These are phyloP conservation scores for Netelia inedita DNA, from an alignment of 2,888 invertebrate species.

Conservation along the genomic window DNA sequence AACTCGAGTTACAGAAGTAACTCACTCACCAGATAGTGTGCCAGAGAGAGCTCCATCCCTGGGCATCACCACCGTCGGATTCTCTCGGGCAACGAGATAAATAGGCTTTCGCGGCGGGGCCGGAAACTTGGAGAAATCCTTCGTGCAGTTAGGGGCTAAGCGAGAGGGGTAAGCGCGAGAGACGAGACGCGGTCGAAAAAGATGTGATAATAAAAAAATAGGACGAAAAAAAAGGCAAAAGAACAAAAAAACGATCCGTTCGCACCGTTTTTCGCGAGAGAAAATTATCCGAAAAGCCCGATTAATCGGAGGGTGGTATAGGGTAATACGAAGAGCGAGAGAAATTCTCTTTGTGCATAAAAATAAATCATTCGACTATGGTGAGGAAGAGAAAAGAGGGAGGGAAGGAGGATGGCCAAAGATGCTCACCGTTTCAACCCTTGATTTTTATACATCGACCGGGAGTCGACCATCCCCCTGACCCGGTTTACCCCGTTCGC, in stretches of 20 bases:
- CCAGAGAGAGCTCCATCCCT: slow-evolving; percentile 27
- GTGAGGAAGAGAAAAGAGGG: background rate
- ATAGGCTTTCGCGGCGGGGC: slow-evolving; percentile 42
- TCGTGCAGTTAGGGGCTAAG: slow-evolving; percentile 9
- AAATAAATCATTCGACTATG: slow-evolving; percentile 14
- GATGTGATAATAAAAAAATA: slow-evolving; percentile 24
- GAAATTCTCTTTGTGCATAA: background rate
- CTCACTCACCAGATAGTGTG: slow-evolving; percentile 39
- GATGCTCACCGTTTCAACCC: no score
- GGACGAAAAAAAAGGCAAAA: background rate
- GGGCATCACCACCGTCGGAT: slow-evolving; percentile 33
- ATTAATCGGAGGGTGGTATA: slow-evolving; percentile 7
- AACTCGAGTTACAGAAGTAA: slow-evolving; percentile 64
- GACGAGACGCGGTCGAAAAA: slow-evolving; percentile 4
- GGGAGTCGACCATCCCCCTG: background rate
- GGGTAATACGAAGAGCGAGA: no score
- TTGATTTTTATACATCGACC: background rate
- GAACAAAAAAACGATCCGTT: slow-evolving; percentile 3
- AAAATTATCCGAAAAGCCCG: slow-evolving; percentile 8
- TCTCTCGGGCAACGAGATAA: slow-evolving; percentile 62
- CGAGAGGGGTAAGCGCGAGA: background rate
- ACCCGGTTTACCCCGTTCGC: background rate
- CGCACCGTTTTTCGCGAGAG: background rate
- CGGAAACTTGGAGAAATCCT: slow-evolving; percentile 54
- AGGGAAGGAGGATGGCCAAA: no score